Evolutionary conservation across 2,797 vertebrate species (phyloP).

Genomic region (Falco columbarius): DNA sequence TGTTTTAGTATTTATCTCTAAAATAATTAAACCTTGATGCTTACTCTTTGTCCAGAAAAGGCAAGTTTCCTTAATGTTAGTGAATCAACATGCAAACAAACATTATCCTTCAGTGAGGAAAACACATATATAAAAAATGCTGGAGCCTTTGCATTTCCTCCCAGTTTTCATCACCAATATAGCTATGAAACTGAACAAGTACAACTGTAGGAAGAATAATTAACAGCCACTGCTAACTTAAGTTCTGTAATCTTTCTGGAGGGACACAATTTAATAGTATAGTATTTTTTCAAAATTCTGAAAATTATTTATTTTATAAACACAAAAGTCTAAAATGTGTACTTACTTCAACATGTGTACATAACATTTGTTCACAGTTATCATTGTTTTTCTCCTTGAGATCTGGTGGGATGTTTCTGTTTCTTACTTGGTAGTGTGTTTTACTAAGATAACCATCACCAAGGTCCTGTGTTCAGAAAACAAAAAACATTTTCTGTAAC

Average conservation of each 20-base stretch:
- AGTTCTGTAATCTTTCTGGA: neutral
- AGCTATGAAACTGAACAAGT: neutral
- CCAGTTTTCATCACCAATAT: neutral
- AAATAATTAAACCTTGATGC: neutral
- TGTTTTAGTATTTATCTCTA: neutral
- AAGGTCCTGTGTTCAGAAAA: constrained; percentile 70
- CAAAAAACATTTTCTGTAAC: neutral
- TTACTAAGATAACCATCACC: constrained; percentile 84
- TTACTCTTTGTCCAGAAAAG: neutral
- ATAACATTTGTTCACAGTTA: neutral
- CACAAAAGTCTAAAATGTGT: neutral
- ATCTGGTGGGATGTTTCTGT: constrained; percentile 26
- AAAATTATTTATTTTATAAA: neutral
- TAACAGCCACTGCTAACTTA: neutral
- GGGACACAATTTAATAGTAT: neutral
- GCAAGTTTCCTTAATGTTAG: neutral
- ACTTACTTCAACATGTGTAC: constrained; percentile 73
- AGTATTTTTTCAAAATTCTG: neutral
- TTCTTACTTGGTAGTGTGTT: constrained; percentile 77
- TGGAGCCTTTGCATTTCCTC: neutral
- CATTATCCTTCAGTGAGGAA: neutral
- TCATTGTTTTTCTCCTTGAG: constrained; percentile 34
- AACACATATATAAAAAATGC: neutral
- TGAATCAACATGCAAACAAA: neutral
- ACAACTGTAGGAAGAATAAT: neutral